Conservation (phyloP, 2,797 vertebrate species). For the Podarcis lilfordi region DNA sequence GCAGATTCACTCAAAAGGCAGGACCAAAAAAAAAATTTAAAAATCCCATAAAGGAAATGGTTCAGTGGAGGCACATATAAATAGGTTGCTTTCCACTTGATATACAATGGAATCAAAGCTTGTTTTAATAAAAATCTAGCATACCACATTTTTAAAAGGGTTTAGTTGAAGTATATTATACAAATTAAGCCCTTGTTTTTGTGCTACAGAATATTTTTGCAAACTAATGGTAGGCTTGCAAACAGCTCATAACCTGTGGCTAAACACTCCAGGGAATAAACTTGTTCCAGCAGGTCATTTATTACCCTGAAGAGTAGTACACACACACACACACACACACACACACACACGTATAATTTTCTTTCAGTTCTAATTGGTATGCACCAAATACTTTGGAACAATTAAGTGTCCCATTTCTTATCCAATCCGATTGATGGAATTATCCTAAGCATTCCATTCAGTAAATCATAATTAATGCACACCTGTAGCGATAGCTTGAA, state of each 20-base stretch:
- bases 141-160: slow-evolving; percentile 42
- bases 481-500: slow-evolving; percentile 29
- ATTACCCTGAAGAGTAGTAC: slow-evolving; percentile 40
- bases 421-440: slow-evolving; percentile 44
- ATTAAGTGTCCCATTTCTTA: slow-evolving; percentile 30
- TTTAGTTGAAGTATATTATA: slow-evolving; percentile 54
- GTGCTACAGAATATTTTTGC: slow-evolving; percentile 54
- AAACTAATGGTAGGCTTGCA: slow-evolving; percentile 55
- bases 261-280: slow-evolving; percentile 44
- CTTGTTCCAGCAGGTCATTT: slow-evolving; percentile 59
- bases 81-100: slow-evolving; percentile 49
- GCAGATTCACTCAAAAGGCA: slow-evolving; percentile 50
- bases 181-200: slow-evolving; percentile 60
- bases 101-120: slow-evolving; percentile 46
- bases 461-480: slow-evolving; percentile 56
- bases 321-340: no score
- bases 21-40: slow-evolving; percentile 48
- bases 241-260: slow-evolving; percentile 15
- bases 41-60: slow-evolving; percentile 17
- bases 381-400: slow-evolving; percentile 30
- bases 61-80: slow-evolving; percentile 19
- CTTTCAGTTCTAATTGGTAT: slow-evolving; percentile 18
- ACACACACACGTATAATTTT: not conserved
- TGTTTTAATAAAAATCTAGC: slow-evolving; percentile 41
- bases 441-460: slow-evolving; percentile 44